Conservation (phyloP, 2,113 vertebrate species). For the Felis catus region F.catus_Fca126_mat1.0 CM031426.1:12034501-12035000, state of each 20-base stretch:
- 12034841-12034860: not conserved
- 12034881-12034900: not conserved
- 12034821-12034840: not conserved
- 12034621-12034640: not conserved
- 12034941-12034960: not conserved
- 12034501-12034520: not conserved
- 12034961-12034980: not conserved
- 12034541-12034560: not conserved
- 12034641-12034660: not conserved
- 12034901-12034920: not conserved
- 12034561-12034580: not conserved
- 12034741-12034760: not conserved
- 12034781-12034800: not conserved
- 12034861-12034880: not conserved
- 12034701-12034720: not conserved
- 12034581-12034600: not conserved
- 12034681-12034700: not conserved
- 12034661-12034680: not conserved
- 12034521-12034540: not conserved
- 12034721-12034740: not conserved
- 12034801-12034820: not conserved
- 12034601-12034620: not conserved
- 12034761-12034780: not conserved
- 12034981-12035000: not conserved
- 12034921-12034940: not conserved